phyloP scores from a whole-genome alignment of 2,797 vertebrate genomes.

The Silurus lanzhouensis region DNA sequence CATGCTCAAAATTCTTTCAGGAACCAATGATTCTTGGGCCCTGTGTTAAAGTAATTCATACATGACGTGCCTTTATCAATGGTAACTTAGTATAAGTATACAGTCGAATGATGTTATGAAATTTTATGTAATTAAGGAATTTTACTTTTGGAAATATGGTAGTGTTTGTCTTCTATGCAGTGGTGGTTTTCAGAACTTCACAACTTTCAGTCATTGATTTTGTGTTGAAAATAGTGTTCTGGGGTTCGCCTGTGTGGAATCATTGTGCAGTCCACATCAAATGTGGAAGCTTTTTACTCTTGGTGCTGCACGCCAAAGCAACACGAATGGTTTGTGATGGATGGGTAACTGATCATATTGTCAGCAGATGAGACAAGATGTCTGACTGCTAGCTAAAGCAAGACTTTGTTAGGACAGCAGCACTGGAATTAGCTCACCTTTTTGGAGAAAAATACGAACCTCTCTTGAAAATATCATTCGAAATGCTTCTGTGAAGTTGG shows the following conservation, averaged over 20 bases:
- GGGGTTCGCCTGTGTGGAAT: neutral
- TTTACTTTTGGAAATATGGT: neutral
- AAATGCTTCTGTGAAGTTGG: neutral
- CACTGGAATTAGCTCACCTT: conserved; percentile 4
- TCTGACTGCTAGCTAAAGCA: neutral
- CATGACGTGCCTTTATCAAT: neutral
- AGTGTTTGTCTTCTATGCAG: neutral
- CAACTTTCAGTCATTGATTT: neutral
- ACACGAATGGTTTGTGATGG: neutral
- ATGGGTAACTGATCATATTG: neutral
- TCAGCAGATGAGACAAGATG: neutral
- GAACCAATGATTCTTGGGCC: neutral
- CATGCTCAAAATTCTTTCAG: neutral
- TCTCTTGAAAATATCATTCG: neutral
- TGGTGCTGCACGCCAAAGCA: neutral
- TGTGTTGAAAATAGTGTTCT: neutral
- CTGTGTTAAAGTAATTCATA: neutral
- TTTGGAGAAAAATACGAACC: neutral
- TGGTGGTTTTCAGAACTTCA: neutral
- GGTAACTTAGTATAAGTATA: neutral
- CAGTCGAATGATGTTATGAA: neutral
- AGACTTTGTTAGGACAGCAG: neutral
- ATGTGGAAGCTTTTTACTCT: neutral
- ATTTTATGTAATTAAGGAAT: too few relatives aligned
- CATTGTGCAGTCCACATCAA: neutral